Evolutionary conservation across 2,888 invertebrate genomes (phyloP).

Genomic region (Eugnorisma glareosa): DNA sequence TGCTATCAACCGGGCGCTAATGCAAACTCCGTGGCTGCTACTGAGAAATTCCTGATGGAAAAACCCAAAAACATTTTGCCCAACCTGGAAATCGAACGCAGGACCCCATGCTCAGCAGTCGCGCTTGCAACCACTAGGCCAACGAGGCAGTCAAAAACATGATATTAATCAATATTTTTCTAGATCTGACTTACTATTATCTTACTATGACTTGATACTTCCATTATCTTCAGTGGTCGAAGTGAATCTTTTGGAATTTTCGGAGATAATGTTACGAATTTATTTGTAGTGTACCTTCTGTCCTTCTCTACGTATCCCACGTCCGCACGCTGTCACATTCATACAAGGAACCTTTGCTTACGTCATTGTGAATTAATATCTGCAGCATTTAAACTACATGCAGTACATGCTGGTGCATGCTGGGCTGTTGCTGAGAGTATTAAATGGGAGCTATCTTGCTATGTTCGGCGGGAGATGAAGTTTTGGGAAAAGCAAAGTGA

Average conservation of each 20-base stretch:
- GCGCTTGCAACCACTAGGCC: too few species aligned
- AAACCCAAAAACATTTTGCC: too few species aligned
- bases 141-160: too few species aligned
- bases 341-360: slow-evolving; percentile 37
- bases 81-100: too few species aligned
- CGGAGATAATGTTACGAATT: background rate
- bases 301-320: rapidly evolving
- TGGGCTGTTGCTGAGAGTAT: slow-evolving; percentile 10
- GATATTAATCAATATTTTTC: too few species aligned
- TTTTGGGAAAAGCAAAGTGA: background rate
- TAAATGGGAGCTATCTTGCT: background rate
- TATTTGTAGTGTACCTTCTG: slow-evolving; percentile 24
- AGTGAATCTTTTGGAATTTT: background rate
- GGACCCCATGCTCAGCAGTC: too few species aligned
- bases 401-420: slow-evolving; percentile 15
- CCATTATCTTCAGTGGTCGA: background rate
- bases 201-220: too few species aligned
- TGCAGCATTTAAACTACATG: slow-evolving; percentile 47
- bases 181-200: too few species aligned
- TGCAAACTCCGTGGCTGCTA: too few species aligned
- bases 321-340: slow-evolving; percentile 49
- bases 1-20: too few species aligned
- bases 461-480: background rate
- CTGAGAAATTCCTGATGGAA: too few species aligned
- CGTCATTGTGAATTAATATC: slow-evolving; percentile 57